phyloP scores from a whole-genome alignment of 2,888 invertebrate genomes.

The Heliconius ismenius region DNA sequence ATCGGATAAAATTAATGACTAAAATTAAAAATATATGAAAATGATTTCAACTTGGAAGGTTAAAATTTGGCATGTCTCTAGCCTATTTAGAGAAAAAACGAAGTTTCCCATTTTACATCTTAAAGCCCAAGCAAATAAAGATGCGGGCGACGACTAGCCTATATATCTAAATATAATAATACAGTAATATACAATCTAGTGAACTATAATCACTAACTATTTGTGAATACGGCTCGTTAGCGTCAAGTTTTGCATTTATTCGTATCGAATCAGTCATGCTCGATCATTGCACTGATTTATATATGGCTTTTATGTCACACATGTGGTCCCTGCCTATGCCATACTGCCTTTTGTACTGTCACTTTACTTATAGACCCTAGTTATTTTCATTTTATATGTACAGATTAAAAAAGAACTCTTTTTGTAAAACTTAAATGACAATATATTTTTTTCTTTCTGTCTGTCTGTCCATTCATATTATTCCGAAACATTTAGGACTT shows the following conservation, averaged over 20 bases:
- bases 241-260: conserved; percentile 65
- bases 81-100: no score
- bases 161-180: neutral
- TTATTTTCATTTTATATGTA: neutral
- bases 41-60: no score
- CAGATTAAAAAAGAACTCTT: neutral
- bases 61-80: no score
- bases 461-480: no score
- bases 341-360: conserved; percentile 13
- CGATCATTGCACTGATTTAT: conserved; percentile 67
- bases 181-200: conserved; percentile 16
- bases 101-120: no score
- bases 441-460: neutral
- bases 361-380: conserved; percentile 9
- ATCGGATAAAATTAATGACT: no score
- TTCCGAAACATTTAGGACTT: no score
- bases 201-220: conserved; percentile 49
- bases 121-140: no score
- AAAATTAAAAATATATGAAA: no score
- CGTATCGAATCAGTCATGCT: conserved; percentile 66
- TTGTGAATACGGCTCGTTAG: conserved; percentile 77
- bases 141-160: no score
- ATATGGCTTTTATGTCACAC: conserved; percentile 33
- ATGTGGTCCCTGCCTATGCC: neutral
- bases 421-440: neutral